phyloP scores from a whole-genome alignment of 2,888 invertebrate species.

The Hylaea fasciaria region DNA sequence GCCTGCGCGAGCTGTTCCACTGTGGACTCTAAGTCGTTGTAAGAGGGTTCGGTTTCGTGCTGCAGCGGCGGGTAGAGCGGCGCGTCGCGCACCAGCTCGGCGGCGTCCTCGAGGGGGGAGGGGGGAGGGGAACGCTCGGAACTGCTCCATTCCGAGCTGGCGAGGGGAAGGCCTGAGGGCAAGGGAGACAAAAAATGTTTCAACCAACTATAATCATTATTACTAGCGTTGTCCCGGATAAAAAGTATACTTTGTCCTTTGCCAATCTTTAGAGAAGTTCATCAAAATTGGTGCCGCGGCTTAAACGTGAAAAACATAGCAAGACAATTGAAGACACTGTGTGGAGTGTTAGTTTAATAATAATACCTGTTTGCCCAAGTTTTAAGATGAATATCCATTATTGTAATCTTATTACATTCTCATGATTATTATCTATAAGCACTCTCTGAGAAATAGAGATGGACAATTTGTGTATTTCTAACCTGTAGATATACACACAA shows the following conservation, averaged over 20 bases:
- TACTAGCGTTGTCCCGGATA: neutral
- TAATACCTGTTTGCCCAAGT: too few relatives aligned
- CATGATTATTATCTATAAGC: too few relatives aligned
- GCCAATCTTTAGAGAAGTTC: too few relatives aligned
- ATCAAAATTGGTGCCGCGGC: too few relatives aligned
- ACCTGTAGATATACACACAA: too few relatives aligned
- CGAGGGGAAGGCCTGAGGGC: constrained; percentile 60
- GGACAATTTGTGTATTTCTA: too few relatives aligned
- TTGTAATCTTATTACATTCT: too few relatives aligned
- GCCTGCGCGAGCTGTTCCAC: constrained; percentile 58
- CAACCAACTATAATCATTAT: neutral
- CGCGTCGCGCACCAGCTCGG: constrained; percentile 67
- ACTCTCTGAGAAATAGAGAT: too few relatives aligned
- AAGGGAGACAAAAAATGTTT: constrained; percentile 27
- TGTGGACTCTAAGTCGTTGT: constrained; percentile 58
- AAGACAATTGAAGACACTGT: too few relatives aligned
- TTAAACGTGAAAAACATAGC: too few relatives aligned
- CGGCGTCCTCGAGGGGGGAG: constrained; percentile 56
- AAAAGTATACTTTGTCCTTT: neutral
- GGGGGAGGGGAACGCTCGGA: constrained; percentile 58
- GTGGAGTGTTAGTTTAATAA: too few relatives aligned
- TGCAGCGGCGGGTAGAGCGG: constrained; percentile 57
- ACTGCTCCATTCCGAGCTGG: constrained; percentile 60
- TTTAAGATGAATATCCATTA: too few relatives aligned
- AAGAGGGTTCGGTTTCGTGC: constrained; percentile 46